Evolutionary conservation across 2,888 invertebrate genomes (phyloP).

Genomic region (Bellardia bayeri): DNA sequence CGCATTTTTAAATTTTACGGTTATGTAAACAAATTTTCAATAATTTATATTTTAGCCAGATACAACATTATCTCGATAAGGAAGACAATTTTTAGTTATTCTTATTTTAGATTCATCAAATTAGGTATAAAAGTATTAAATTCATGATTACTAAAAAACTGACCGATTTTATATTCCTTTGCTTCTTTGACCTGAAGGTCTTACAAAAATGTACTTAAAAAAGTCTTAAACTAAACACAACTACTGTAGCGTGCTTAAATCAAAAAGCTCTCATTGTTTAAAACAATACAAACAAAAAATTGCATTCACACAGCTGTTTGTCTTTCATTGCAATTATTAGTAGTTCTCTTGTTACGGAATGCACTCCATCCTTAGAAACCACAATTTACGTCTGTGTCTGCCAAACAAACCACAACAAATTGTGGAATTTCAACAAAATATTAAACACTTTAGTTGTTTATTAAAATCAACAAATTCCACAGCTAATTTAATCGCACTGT

Average conservation of each 20-base stretch:
- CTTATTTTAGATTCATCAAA: too few relatives aligned
- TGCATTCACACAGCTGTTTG: conserved; percentile 27
- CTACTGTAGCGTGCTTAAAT: not conserved
- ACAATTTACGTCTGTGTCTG: not conserved
- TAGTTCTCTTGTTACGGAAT: conserved; percentile 32
- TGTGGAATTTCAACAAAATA: conserved; percentile 32
- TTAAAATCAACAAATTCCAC: conserved; percentile 19
- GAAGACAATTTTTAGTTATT: too few relatives aligned
- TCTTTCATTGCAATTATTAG: not conserved
- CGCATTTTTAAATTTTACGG: too few relatives aligned
- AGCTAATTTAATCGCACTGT: not conserved
- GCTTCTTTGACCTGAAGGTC: not conserved
- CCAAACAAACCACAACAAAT: conserved; percentile 1
- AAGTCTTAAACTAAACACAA: not conserved
- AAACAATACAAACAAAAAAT: conserved; percentile 12
- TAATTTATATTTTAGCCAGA: too few relatives aligned
- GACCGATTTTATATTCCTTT: too few relatives aligned
- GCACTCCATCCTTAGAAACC: conserved; percentile 33
- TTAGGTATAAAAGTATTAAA: too few relatives aligned
- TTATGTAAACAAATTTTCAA: too few relatives aligned
- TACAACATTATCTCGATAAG: too few relatives aligned
- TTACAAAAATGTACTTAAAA: not conserved
- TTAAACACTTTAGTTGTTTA: conserved; percentile 48
- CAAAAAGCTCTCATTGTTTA: conserved; percentile 21
- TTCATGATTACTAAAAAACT: too few relatives aligned